Evolutionary conservation across 2,797 vertebrate species (phyloP).

Genomic region (Chlorospingus flavigularis): DNA sequence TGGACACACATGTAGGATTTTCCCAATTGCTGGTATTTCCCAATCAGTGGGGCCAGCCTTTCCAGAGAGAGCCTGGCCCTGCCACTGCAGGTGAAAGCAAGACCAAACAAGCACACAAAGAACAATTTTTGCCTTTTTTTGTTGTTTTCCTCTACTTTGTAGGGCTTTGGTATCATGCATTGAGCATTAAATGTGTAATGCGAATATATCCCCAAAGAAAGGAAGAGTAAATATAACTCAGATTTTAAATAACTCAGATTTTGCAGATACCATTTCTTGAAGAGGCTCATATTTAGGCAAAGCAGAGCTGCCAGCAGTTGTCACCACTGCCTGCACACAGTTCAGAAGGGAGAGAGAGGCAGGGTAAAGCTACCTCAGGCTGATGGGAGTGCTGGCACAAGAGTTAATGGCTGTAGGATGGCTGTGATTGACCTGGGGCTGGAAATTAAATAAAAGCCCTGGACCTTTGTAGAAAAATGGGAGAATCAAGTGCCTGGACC

Average conservation of each 20-base stretch:
- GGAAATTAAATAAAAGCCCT: background rate
- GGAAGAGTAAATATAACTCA: background rate
- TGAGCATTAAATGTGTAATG: background rate
- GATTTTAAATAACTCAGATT: background rate
- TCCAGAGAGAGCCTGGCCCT: background rate
- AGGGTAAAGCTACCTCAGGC: background rate
- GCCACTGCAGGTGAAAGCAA: fast-evolving
- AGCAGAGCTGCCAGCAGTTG: background rate
- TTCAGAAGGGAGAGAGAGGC: fast-evolving
- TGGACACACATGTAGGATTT: background rate
- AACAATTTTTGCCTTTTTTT: background rate
- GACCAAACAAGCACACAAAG: background rate
- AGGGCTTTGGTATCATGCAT: background rate
- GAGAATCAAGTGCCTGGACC: background rate
- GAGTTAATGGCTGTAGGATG: background rate
- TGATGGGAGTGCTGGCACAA: fast-evolving
- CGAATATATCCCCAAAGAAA: background rate
- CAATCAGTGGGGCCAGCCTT: background rate
- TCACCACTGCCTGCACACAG: background rate
- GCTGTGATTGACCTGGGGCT: background rate
- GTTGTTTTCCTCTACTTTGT: fast-evolving
- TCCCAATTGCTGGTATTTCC: background rate
- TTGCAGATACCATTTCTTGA: background rate
- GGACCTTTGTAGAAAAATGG: background rate
- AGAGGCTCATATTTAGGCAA: background rate